phyloP scores from a whole-genome alignment of 2,888 invertebrate species.

The Holacanthella duospinosa region DNA sequence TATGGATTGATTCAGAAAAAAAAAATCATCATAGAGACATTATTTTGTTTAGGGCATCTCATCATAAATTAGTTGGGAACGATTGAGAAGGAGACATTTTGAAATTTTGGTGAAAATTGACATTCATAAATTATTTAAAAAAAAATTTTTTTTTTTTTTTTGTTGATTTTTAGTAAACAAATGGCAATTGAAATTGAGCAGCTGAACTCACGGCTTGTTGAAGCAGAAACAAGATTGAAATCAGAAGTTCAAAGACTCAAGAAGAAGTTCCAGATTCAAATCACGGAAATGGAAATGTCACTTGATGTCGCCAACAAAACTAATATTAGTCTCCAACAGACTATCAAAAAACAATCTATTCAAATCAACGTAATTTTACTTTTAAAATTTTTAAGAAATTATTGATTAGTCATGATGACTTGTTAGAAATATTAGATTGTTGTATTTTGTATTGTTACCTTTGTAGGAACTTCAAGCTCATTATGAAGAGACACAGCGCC shows the following conservation, averaged over 20 bases:
- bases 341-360: conserved; percentile 92
- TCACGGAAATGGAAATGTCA: conserved; percentile 91
- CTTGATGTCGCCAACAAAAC: conserved; percentile 97
- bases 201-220: conserved; percentile 84
- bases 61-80: too few relatives aligned
- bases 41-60: too few relatives aligned
- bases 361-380: conserved; percentile 57
- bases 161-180: conserved; percentile 62
- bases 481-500: conserved; percentile 92
- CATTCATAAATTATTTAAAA: neutral
- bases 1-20: too few relatives aligned
- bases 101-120: too few relatives aligned
- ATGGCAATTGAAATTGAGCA: conserved; percentile 97
- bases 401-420: neutral
- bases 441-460: neutral
- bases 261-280: conserved; percentile 97
- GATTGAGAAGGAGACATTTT: too few relatives aligned
- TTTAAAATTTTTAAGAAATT: neutral
- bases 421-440: neutral
- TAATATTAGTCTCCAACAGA: conserved; percentile 93
- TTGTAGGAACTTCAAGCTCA: conserved; percentile 78
- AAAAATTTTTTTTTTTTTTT: conserved; percentile 8
- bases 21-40: too few relatives aligned
- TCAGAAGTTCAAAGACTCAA: conserved; percentile 92
- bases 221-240: conserved; percentile 91